phyloP scores from a whole-genome alignment of 2,113 vertebrate genomes.

The Grantiella picta region DNA sequence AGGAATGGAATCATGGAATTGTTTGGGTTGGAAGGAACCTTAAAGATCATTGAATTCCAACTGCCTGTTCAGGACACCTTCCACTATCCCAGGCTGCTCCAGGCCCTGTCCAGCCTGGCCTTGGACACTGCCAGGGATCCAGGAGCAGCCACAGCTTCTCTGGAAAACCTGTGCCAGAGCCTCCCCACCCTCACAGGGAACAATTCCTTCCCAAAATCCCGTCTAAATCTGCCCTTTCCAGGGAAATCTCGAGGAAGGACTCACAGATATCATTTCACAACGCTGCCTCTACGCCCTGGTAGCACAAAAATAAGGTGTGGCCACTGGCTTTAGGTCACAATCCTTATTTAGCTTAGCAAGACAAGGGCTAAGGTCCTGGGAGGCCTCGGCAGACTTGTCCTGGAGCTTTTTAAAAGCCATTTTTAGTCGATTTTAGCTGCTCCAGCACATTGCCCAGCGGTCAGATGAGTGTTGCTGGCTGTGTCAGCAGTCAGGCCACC shows the following conservation, averaged over 20 bases:
- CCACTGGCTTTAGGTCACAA: not conserved
- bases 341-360: not conserved
- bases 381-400: not conserved
- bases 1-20: not conserved
- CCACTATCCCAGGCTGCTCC: fast-evolving
- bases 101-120: fast-evolving
- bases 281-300: not conserved
- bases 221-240: not conserved
- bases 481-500: not conserved
- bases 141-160: not conserved
- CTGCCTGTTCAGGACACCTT: not conserved
- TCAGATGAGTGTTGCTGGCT: not conserved
- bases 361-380: not conserved
- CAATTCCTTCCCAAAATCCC: not conserved
- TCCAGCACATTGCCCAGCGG: not conserved
- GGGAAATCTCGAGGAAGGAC: not conserved
- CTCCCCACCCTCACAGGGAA: not conserved
- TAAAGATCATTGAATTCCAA: not conserved
- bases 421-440: not conserved
- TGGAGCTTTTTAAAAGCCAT: not conserved
- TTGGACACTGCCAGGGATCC: not conserved
- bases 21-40: not conserved
- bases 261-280: not conserved
- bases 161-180: not conserved
- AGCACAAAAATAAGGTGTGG: not conserved